Base-by-base conservation (phyloP, 92 coral and sea anemone genomes). In the Montipora capitata region DNA sequence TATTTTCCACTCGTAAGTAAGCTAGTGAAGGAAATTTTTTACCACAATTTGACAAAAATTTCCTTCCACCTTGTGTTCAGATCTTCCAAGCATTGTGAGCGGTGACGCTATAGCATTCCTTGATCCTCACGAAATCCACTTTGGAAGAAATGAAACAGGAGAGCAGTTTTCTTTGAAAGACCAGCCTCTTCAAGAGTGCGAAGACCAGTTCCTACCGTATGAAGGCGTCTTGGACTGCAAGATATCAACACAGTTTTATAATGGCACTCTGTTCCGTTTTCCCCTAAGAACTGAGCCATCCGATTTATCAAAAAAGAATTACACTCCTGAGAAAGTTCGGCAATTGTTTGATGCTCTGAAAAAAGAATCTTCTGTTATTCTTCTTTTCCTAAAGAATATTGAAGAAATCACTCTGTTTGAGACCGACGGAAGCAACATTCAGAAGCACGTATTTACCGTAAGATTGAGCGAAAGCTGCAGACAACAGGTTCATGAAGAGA, bases 31-130 rank as follows among this genome's bases (percentile, higher is more conserved):
- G 6, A 39, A 38, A 11, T 6, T 54, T 54, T 54, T 54, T 0
- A 12, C 4, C 6, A 4, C 20, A 7, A 68, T 5, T 12, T 68
- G 14, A 38, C 39, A 68, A 2, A 68, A 68, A 10, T 68, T 12
- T 63, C 44, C 38, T 67, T 67, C n/a, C n/a, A 10, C 41, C 43
- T 16, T 35, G 38, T 5, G 41, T 35, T 67, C 11, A 67, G 72
- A 96, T 88, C 94, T 96, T 41, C 99, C 99, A 79, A 94, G 99
- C 90, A 92, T 96, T 35, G 98, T 93, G 7, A 96, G 99, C 75
- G 99, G 96, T 5, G 83, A 91, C 35, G 75, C 86, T 5, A 67
- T 96, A 43, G 99, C 94, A 10, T 96, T 96, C 66, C 89, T 96
- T 59, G 99, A 96, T 57, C 99, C 99, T 3, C 99, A 96, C 27